Conservation (phyloP, 1,140 invertebrate genomes). For the Diprion similis region DNA sequence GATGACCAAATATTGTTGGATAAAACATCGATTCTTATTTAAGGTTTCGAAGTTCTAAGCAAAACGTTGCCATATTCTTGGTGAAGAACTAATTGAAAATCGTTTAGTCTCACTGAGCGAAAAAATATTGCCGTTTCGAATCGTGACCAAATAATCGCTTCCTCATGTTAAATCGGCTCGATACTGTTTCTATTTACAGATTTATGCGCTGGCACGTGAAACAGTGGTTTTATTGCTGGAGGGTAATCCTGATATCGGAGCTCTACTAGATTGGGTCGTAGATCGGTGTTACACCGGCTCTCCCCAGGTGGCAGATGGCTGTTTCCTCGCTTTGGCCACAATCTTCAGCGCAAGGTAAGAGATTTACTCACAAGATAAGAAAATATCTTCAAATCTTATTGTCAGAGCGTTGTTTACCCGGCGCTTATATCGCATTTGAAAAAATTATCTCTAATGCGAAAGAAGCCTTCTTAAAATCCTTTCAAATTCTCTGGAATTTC, state of each 20-base stretch:
- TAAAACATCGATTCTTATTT: background rate
- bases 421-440: background rate
- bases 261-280: constrained; percentile 95
- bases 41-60: no score
- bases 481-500: background rate
- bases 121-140: no score
- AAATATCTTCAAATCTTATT: background rate
- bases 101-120: background rate
- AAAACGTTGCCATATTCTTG: no score
- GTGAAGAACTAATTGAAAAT: no score
- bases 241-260: constrained; percentile 94
- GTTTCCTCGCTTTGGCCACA: constrained; percentile 92
- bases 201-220: constrained; percentile 89
- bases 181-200: constrained; percentile 62
- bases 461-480: background rate
- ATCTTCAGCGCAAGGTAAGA: constrained; percentile 93
- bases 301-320: constrained; percentile 90
- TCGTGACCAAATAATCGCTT: no score
- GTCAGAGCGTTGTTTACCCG: background rate
- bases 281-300: constrained; percentile 95
- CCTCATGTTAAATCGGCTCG: constrained; percentile 14
- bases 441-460: background rate
- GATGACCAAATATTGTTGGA: background rate
- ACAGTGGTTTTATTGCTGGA: constrained; percentile 94
- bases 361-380: constrained; percentile 3